A percentile compares a stretch with the other conserved stretches of the same genome.
These are phyloP conservation scores for Aporophyla lueneburgensis DNA, from an alignment of 2,888 invertebrate genomes.

Conservation along the genomic window DNA sequence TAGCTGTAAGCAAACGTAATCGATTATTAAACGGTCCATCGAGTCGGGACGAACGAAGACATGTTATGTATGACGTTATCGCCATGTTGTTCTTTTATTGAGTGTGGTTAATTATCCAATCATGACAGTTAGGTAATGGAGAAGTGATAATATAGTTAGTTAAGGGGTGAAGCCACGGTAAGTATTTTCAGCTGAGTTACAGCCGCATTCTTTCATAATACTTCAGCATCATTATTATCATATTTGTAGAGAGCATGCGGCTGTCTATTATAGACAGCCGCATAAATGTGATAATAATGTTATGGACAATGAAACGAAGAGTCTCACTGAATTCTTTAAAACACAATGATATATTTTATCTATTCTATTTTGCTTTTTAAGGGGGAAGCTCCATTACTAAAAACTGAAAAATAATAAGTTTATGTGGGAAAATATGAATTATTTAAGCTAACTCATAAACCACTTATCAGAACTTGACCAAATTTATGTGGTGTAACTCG, in stretches of 20 bases:
- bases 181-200: background rate
- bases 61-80: constrained; percentile 55
- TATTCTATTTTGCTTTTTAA: background rate
- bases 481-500: too few relatives aligned
- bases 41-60: constrained; percentile 60
- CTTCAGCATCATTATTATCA: too few relatives aligned
- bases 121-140: constrained; percentile 43
- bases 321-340: background rate
- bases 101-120: constrained; percentile 41
- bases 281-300: too few relatives aligned
- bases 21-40: constrained; percentile 70
- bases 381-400: too few relatives aligned
- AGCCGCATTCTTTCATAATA: background rate
- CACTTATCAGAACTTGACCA: too few relatives aligned
- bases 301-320: background rate
- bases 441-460: too few relatives aligned
- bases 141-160: constrained; percentile 18
- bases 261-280: too few relatives aligned
- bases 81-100: constrained; percentile 22
- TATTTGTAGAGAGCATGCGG: too few relatives aligned
- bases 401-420: too few relatives aligned
- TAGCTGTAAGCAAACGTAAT: constrained; percentile 61
- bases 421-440: too few relatives aligned
- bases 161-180: background rate
- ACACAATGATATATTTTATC: background rate